Percentiles rank a stretch among this genome's conserved stretches.
These are phyloP conservation scores for Phylloscopus trochilus DNA, from an alignment of 2,113 vertebrate genomes.

Conservation along the genomic window DNA sequence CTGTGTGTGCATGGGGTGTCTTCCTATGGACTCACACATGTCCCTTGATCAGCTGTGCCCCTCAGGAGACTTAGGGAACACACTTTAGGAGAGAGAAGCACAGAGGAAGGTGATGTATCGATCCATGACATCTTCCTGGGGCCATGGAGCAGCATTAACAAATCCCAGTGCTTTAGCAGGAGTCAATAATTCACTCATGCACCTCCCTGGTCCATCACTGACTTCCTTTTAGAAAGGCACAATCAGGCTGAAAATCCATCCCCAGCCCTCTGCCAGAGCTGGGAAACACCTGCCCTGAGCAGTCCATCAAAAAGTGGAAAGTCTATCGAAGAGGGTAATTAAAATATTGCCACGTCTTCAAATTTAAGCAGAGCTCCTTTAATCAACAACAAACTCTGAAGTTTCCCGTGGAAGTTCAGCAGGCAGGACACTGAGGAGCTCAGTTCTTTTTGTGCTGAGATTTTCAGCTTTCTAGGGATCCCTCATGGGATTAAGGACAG, in stretches of 20 bases:
- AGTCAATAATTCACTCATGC: neutral
- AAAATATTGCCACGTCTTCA: neutral
- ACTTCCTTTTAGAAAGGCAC: neutral
- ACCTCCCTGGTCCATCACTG: neutral
- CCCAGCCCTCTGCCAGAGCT: neutral
- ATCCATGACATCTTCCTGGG: neutral
- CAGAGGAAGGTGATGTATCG: neutral
- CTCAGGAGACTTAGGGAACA: neutral
- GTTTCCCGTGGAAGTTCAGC: neutral
- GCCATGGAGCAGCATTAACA: neutral
- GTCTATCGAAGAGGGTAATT: neutral
- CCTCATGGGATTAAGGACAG: accelerated
- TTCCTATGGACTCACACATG: neutral
- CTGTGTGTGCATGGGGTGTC: neutral
- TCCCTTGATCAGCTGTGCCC: neutral
- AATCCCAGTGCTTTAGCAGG: neutral
- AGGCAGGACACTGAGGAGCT: neutral
- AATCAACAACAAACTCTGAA: neutral
- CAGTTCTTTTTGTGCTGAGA: neutral
- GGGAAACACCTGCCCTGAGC: neutral
- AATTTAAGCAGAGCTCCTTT: neutral
- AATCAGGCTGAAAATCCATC: neutral
- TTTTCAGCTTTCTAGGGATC: neutral
- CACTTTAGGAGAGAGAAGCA: neutral
- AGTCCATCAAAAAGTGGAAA: accelerated